These are phyloP conservation scores for Andrena fulva DNA, from an alignment of 2,888 invertebrate species.

Conservation along the genomic window DNA sequence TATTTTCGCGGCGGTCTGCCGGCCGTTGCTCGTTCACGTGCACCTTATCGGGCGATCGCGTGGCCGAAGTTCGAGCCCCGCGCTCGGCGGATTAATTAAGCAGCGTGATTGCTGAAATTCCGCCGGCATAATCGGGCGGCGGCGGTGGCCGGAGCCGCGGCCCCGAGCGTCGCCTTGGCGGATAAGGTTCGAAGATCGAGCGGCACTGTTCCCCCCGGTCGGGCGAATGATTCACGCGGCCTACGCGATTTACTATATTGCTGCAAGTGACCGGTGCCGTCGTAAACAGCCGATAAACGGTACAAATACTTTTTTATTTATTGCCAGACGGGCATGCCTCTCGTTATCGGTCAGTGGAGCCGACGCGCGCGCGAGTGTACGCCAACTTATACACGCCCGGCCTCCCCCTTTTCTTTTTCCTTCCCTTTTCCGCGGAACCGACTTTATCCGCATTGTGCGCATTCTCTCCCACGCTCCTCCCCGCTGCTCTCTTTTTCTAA, in stretches of 20 bases:
- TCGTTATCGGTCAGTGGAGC: conserved; percentile 65
- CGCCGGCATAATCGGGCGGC: conserved; percentile 18
- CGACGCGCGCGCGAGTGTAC: conserved; percentile 19
- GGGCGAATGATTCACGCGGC: conserved; percentile 74
- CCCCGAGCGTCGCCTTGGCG: conserved; percentile 36
- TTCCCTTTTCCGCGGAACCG: conserved; percentile 5
- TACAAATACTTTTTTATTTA: conserved; percentile 69
- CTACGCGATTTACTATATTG: conserved; percentile 76
- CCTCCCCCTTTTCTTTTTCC: conserved; percentile 10
- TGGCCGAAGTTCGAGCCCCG: conserved; percentile 49
- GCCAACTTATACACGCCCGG: background rate
- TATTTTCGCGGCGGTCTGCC: conserved; percentile 24
- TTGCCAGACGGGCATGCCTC: conserved; percentile 57
- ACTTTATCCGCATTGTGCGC: conserved; percentile 43
- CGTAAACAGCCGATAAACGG: conserved; percentile 72
- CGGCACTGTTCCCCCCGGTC: conserved; percentile 13
- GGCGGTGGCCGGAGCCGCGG: background rate
- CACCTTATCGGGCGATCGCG: conserved; percentile 60
- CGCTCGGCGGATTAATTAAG: conserved; percentile 57
- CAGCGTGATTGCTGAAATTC: conserved; percentile 65
- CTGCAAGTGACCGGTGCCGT: conserved; percentile 67
- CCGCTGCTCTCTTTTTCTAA: conserved; percentile 46
- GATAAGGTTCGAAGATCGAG: conserved; percentile 75
- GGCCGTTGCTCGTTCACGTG: conserved; percentile 61
- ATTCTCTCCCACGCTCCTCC: conserved; percentile 28